Conservation (phyloP, 2,888 invertebrate genomes). For the Biston betularia region DNA sequence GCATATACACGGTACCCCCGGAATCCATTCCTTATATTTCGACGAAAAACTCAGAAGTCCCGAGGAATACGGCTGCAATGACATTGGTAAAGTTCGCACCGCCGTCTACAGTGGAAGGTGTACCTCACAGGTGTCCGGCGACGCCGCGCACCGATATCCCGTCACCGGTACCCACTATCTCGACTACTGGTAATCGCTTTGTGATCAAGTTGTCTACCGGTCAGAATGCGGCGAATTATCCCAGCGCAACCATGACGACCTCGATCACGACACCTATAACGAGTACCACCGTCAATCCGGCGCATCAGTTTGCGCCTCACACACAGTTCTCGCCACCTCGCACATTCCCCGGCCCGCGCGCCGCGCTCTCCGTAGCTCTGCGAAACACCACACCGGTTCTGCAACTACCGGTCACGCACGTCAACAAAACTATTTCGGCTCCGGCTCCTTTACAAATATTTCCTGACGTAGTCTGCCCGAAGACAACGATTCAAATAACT, state of each 20-base stretch:
- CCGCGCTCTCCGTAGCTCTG: slow-evolving; percentile 16
- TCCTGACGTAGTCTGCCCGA: slow-evolving; percentile 22
- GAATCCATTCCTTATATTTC: background rate
- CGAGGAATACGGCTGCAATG: slow-evolving; percentile 15
- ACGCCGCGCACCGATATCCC: background rate
- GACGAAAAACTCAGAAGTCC: slow-evolving; percentile 2
- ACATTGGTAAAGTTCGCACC: slow-evolving; percentile 15
- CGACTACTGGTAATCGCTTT: slow-evolving; percentile 13
- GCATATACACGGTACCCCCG: slow-evolving; percentile 4
- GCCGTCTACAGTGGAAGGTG: background rate
- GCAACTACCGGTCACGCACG: slow-evolving; percentile 6
- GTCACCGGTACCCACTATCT: slow-evolving; percentile 10
- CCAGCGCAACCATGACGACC: slow-evolving; percentile 4
- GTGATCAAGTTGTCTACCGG: slow-evolving; percentile 20
- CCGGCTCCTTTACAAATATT: slow-evolving; percentile 27
- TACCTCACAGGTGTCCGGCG: background rate
- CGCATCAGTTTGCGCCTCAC: slow-evolving; percentile 12
- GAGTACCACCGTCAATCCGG: slow-evolving; percentile 7
- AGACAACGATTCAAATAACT: slow-evolving; percentile 8
- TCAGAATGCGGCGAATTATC: background rate
- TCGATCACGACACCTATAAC: slow-evolving; percentile 20
- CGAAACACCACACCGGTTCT: slow-evolving; percentile 10
- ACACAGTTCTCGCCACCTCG: slow-evolving; percentile 10
- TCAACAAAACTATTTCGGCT: slow-evolving; percentile 16
- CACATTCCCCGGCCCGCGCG: slow-evolving; percentile 39